A percentile compares a stretch with the other conserved stretches of the same genome.
Evolutionary conservation across 2,113 vertebrate genomes (phyloP).

Genomic region (Odobenus rosmarus): DNA sequence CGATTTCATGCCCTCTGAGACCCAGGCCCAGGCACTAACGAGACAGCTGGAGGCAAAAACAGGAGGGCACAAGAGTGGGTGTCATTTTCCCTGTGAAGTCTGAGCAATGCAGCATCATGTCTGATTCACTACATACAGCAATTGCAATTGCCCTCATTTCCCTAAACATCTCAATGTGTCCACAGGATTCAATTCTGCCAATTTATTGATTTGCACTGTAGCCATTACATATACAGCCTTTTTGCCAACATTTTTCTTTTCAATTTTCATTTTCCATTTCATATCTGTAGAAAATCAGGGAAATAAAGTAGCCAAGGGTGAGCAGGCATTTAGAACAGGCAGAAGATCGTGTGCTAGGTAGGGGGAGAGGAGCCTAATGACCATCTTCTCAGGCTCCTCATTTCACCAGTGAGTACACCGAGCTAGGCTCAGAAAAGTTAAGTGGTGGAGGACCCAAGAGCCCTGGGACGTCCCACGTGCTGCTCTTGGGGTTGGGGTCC

Average conservation of each 20-base stretch:
- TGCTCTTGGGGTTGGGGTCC: background rate
- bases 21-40: slow-evolving; percentile 88
- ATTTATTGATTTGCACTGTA: background rate
- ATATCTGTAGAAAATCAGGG: background rate
- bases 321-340: background rate
- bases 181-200: background rate
- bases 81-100: background rate
- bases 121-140: background rate
- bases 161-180: slow-evolving; percentile 27
- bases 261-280: slow-evolving; percentile 48
- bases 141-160: background rate
- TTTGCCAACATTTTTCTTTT: background rate
- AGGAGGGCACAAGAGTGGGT: background rate
- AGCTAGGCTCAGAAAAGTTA: background rate
- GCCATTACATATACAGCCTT: background rate
- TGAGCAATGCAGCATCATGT: background rate
- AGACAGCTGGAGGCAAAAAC: slow-evolving; percentile 85
- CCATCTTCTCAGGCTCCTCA: background rate
- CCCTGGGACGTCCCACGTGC: rapidly evolving
- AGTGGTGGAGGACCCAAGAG: background rate
- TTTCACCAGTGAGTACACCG: background rate
- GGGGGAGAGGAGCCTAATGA: background rate
- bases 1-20: slow-evolving; percentile 91
- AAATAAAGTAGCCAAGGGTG: background rate
- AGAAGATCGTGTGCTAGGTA: background rate